Evolutionary conservation across 2,797 vertebrate genomes (phyloP).

Genomic region (Darevskia nairensis): DNA sequence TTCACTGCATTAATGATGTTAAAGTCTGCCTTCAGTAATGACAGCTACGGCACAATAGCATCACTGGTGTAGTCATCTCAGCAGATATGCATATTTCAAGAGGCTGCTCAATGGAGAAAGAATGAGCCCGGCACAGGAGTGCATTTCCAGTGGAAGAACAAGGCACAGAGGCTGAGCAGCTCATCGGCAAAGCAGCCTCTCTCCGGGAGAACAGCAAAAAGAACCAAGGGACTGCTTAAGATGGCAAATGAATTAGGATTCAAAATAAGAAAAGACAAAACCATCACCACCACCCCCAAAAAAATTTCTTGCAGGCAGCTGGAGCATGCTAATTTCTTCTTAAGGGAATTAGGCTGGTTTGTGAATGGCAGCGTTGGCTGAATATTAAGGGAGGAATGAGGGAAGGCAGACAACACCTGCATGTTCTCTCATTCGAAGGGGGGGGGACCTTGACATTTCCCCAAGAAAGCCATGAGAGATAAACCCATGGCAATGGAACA

Average conservation of each 20-base stretch:
- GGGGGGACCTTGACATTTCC: neutral
- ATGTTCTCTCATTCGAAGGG: neutral
- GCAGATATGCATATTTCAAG: conserved; percentile 62
- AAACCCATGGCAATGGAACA: neutral
- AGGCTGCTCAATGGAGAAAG: conserved; percentile 51
- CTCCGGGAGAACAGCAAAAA: neutral
- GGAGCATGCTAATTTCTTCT: neutral
- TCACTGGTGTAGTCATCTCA: conserved; percentile 40
- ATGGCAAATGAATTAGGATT: conserved; percentile 7
- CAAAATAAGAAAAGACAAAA: neutral
- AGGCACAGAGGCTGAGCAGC: neutral
- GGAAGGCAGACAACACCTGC: neutral
- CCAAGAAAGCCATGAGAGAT: neutral
- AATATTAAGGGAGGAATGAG: neutral
- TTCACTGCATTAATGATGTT: conserved; percentile 20
- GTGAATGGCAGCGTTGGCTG: neutral
- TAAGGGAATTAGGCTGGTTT: neutral
- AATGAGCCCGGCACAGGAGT: conserved; percentile 29
- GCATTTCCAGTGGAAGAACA: conserved; percentile 38
- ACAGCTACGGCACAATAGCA: conserved; percentile 42
- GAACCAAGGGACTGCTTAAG: neutral
- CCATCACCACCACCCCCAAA: too few relatives aligned
- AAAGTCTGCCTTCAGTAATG: conserved; percentile 32
- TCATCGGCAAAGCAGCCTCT: conserved; percentile 5
- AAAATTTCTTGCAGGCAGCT: neutral